phyloP scores from a whole-genome alignment of 2,888 invertebrate species.

The Lycaena phlaeas region DNA sequence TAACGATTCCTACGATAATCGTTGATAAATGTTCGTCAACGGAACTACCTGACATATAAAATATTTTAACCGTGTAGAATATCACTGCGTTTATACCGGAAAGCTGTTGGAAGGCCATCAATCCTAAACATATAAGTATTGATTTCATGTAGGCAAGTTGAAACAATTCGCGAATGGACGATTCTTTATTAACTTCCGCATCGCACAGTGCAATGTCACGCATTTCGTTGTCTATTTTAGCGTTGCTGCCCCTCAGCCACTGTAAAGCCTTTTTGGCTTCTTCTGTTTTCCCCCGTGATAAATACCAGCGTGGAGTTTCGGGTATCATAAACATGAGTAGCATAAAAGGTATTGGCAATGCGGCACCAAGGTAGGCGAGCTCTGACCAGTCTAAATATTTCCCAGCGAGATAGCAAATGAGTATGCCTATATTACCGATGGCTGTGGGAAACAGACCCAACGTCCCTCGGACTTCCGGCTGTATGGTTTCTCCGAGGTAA shows the following conservation, averaged over 20 bases:
- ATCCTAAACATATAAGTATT: constrained; percentile 84
- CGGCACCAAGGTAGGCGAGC: constrained; percentile 84
- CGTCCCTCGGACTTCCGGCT: constrained; percentile 92
- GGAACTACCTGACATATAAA: constrained; percentile 86
- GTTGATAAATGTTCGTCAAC: constrained; percentile 85
- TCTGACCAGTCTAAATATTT: constrained; percentile 86
- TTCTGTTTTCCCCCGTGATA: constrained; percentile 82
- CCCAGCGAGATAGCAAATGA: constrained; percentile 86
- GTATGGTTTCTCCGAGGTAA: constrained; percentile 94
- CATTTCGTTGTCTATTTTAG: constrained; percentile 85
- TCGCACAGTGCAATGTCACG: constrained; percentile 81
- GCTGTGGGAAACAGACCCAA: constrained; percentile 90
- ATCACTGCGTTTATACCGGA: constrained; percentile 97
- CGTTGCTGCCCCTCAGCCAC: constrained; percentile 86
- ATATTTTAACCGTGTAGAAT: constrained; percentile 93
- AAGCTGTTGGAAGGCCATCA: constrained; percentile 97
- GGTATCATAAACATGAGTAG: constrained; percentile 89
- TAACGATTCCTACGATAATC: constrained; percentile 91
- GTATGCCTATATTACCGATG: constrained; percentile 88
- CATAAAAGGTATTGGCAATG: constrained; percentile 84
- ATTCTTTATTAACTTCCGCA: constrained; percentile 76
- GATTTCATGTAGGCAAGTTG: constrained; percentile 82
- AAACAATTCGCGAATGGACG: constrained; percentile 78
- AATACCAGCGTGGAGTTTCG: constrained; percentile 94
- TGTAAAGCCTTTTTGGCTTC: constrained; percentile 84